Evolutionary conservation across 2,797 vertebrate genomes (phyloP).

Genomic region (Ctenopoma multispine): DNA sequence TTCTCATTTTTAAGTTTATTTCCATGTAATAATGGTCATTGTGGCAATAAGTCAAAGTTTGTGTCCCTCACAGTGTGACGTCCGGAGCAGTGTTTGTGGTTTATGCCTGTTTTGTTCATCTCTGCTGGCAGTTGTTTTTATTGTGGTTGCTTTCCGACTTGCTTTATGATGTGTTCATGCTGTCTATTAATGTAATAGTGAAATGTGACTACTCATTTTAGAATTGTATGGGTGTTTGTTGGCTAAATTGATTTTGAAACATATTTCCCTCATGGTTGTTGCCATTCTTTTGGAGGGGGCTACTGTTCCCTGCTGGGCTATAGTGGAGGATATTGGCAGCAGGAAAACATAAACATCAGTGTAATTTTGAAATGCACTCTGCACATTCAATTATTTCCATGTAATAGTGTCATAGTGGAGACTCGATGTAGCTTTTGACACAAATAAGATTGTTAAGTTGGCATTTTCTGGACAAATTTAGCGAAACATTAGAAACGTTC

Average conservation of each 20-base stretch:
- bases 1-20: not conserved
- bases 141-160: not conserved
- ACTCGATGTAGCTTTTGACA: not conserved
- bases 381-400: slow-evolving; percentile 5
- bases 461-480: not conserved
- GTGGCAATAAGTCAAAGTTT: not conserved
- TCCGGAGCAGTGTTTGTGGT: not conserved
- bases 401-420: not conserved
- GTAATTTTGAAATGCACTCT: not conserved
- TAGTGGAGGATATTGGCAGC: not conserved
- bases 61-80: not conserved
- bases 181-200: not conserved
- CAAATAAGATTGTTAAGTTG: not conserved
- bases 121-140: not conserved
- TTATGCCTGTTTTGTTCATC: not conserved
- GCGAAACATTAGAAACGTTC: not conserved
- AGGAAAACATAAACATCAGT: slow-evolving; percentile 21
- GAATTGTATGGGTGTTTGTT: not conserved
- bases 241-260: not conserved
- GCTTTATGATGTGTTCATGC: not conserved
- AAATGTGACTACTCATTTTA: not conserved
- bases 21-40: not conserved
- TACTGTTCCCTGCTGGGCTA: not conserved
- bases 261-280: slow-evolving; percentile 4
- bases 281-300: not conserved